Conservation (phyloP, 2,888 invertebrate species). For the Himalopsyche kuldschensis region DNA sequence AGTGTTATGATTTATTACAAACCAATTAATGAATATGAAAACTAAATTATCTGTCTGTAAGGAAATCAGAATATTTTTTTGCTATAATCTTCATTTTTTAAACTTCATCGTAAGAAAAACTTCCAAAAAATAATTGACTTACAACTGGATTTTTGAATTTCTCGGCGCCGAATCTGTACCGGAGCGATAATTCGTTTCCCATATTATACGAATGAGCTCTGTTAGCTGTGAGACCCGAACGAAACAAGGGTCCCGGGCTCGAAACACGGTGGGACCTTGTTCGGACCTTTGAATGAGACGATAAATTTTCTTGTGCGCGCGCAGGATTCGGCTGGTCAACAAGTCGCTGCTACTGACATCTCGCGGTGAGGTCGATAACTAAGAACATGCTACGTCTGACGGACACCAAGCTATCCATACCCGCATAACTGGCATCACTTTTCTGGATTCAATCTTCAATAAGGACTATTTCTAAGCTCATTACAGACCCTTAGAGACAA, state of each 20-base stretch:
- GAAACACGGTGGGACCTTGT: conserved; percentile 26
- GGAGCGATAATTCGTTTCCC: neutral
- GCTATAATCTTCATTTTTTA: no score
- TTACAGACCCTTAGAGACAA: no score
- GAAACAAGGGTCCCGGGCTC: conserved; percentile 25
- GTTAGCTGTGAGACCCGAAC: neutral
- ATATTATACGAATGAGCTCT: neutral
- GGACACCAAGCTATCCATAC: neutral
- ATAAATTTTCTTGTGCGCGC: conserved; percentile 24
- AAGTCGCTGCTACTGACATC: conserved; percentile 15
- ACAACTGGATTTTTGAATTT: no score
- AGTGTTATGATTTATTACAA: no score
- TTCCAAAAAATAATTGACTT: no score
- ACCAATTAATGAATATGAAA: no score
- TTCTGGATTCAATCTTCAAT: no score
- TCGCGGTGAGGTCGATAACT: conserved; percentile 20
- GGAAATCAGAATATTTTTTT: no score
- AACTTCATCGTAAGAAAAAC: no score
- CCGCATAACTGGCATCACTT: no score
- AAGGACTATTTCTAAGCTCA: no score
- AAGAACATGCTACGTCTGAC: neutral
- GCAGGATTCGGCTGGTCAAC: neutral
- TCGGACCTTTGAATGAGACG: conserved; percentile 34
- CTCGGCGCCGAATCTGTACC: neutral
- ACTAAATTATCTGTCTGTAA: no score